Base-by-base conservation (phyloP, 2,888 invertebrate genomes). In the Morpho achilles region DNA sequence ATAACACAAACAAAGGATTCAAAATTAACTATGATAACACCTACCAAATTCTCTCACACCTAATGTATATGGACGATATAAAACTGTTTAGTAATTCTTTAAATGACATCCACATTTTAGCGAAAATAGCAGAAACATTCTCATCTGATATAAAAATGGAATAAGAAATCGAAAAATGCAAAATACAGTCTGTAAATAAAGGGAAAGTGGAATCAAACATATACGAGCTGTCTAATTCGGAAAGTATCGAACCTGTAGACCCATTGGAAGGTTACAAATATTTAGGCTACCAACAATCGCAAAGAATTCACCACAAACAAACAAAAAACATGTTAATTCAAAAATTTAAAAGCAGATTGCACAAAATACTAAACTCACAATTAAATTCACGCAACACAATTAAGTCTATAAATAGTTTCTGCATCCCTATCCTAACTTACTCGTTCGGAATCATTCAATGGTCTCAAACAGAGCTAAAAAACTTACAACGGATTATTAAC, bases 381-480 rank as follows among this genome's bases (percentile, higher is more conserved):
- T 44, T 61, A 0, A 59, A 56, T 23, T 57, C 67, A 8, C 53
- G 58, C 32, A 68, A 67, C 23, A 65, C 50, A 1, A 47, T 62
- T 6, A 67, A 67, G 54, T 61, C 69, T 0, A 58, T 67, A 7
- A 69, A 69, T 39, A 62, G 63, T 2, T 70, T 45, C 45, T 64
- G 65, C 1, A 65, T 69, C 1, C 67, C 68, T 0, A 58, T 62
- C 2, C 61, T 68, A 0, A 69, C 68, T 0, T 69, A 69, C 43
- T 69, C 69, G 5, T 69, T 67, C 40, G 66, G 68, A 3, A 59
- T 67, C 3, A 67, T 68, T 10, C 53, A 55, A 7, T 67, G 69
- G 67, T 53, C 63, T 1, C 41, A 67, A 52, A 54, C 60, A 7
- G 65, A 68, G 7, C 22, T 67, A 7, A 56, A 56, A 51, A 58